A percentile compares a stretch with the other conserved stretches of the same genome.
phyloP scores from a whole-genome alignment of 2,113 vertebrate genomes.

The Austrofundulus limnaeus region DNA sequence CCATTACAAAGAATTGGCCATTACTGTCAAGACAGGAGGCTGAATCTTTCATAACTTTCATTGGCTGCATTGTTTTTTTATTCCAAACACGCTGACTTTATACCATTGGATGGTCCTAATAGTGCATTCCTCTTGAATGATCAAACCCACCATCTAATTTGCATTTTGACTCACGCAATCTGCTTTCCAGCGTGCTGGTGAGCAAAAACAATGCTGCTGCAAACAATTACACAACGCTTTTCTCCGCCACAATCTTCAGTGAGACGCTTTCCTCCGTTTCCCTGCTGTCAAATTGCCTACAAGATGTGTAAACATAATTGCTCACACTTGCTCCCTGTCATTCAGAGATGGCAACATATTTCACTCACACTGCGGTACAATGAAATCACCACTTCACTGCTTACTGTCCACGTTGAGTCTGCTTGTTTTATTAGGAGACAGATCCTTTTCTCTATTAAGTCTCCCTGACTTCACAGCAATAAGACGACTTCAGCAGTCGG shows the following conservation, averaged over 20 bases:
- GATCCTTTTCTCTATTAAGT: constrained; percentile 33
- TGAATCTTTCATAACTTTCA: constrained; percentile 16
- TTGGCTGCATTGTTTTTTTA: constrained; percentile 24
- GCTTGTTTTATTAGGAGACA: constrained; percentile 49
- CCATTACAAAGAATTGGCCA: constrained; percentile 45
- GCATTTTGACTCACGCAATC: constrained; percentile 36
- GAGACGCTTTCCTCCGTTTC: constrained; percentile 14
- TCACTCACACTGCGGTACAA: constrained; percentile 10
- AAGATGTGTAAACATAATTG: constrained; percentile 22
- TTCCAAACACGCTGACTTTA: constrained; percentile 32
- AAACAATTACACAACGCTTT: constrained; percentile 22
- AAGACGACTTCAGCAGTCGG: constrained; percentile 31
- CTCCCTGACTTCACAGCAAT: constrained; percentile 23
- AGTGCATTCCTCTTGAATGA: constrained; percentile 8
- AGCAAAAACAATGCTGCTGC: constrained; percentile 33
- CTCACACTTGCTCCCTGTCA: constrained; percentile 4
- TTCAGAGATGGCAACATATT: not conserved
- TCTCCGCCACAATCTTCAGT: constrained; percentile 3
- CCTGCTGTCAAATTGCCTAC: constrained; percentile 5
- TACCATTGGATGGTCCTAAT: constrained; percentile 8
- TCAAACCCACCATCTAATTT: constrained; percentile 46
- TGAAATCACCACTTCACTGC: constrained; percentile 8
- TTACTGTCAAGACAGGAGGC: constrained; percentile 42
- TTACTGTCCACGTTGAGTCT: constrained; percentile 1
- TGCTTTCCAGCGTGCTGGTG: constrained; percentile 7